These are phyloP conservation scores for Turritopsis rubra DNA, from an alignment of 30 jellyfish, hydroid and myxozoan species.

Conservation along the genomic window DNA sequence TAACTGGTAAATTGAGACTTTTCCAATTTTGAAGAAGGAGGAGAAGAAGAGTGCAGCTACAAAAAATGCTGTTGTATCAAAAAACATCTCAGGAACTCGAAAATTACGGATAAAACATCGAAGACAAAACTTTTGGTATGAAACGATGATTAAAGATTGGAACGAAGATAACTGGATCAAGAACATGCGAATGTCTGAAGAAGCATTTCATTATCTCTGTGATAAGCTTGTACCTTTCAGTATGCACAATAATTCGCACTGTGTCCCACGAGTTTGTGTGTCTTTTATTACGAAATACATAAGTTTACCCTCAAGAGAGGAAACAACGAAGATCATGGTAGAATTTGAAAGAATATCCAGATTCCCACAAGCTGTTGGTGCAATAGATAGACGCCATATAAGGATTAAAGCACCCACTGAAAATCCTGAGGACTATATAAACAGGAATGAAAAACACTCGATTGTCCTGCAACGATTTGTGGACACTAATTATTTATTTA, in stretches of 20 bases:
- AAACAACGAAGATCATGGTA: neutral
- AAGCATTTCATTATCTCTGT: neutral
- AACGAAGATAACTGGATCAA: constrained; percentile 29
- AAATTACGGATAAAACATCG: constrained; percentile 10
- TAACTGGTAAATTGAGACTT: constrained; percentile 3
- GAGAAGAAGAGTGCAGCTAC: constrained; percentile 6
- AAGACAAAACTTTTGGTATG: constrained; percentile 18
- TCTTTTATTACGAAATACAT: neutral
- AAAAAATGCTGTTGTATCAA: neutral
- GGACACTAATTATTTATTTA: constrained; percentile 14
- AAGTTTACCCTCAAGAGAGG: constrained; percentile 13
- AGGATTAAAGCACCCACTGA: constrained; percentile 22
- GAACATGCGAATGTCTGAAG: constrained; percentile 10
- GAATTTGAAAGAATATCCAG: constrained; percentile 17
- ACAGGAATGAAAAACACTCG: constrained; percentile 23
- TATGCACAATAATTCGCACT: no score
- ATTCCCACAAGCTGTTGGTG: constrained; percentile 36
- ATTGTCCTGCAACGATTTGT: constrained; percentile 19
- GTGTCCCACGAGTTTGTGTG: constrained; percentile 1
- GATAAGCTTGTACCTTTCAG: constrained; percentile 19
- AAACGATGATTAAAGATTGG: neutral
- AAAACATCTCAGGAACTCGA: neutral
- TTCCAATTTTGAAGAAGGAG: neutral
- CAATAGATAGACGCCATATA: constrained; percentile 27
- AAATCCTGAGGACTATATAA: constrained; percentile 14